These are phyloP conservation scores for Portunus trituberculatus DNA, from an alignment of 1,140 invertebrate species.

Conservation along the genomic window DNA sequence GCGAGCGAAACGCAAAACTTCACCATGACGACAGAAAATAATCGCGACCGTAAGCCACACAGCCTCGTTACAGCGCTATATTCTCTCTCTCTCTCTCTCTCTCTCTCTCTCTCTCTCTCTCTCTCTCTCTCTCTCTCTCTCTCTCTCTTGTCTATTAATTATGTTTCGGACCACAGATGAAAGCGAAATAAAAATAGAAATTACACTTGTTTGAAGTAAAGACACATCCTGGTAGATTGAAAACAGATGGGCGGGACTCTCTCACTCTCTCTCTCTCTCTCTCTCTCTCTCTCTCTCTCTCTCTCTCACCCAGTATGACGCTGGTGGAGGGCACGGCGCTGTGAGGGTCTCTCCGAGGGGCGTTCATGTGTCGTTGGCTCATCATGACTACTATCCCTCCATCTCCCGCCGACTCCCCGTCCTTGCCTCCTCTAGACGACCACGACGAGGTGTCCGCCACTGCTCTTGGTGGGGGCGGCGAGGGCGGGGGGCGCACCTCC, in stretches of 20 bases:
- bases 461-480: conserved; percentile 30
- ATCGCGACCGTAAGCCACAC: conserved; percentile 28
- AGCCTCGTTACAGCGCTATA: not conserved
- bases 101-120: not conserved
- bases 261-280: not conserved
- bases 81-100: not conserved
- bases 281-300: not conserved
- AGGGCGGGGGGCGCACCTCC: conserved; percentile 61
- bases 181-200: too few species aligned
- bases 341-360: conserved; percentile 68
- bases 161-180: too few species aligned
- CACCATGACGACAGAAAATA: not conserved
- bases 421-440: conserved; percentile 38
- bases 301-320: conserved; percentile 67
- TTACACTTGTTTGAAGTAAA: not conserved
- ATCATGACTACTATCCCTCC: conserved; percentile 70
- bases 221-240: not conserved
- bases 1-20: not conserved
- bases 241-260: not conserved
- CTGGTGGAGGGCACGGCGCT: conserved; percentile 67
- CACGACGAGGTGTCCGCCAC: conserved; percentile 33
- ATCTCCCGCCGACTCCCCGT: conserved; percentile 61
- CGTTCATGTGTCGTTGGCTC: conserved; percentile 72
- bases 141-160: too few species aligned
- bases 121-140: not conserved